These are phyloP conservation scores for Nephila pilipes DNA, from an alignment of 1,140 invertebrate species.

Conservation along the genomic window DNA sequence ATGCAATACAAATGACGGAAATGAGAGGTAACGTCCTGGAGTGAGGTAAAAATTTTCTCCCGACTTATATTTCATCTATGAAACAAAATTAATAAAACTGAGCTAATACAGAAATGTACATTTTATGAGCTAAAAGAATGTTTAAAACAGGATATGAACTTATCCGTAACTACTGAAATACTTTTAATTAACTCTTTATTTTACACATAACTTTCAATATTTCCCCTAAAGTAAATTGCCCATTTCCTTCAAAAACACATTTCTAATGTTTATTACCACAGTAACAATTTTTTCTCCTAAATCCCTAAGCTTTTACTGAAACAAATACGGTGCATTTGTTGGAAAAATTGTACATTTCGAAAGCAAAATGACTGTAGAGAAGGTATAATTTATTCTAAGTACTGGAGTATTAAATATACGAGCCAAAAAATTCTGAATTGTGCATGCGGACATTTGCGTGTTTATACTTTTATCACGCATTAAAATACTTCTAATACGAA, in stretches of 20 bases:
- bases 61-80: too few species aligned
- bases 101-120: too few species aligned
- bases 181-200: neutral
- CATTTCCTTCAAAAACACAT: neutral
- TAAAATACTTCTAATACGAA: neutral
- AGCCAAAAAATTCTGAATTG: neutral
- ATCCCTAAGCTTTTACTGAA: neutral
- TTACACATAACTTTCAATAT: neutral
- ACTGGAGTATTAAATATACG: neutral
- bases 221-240: neutral
- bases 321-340: neutral
- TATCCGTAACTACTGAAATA: too few species aligned
- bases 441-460: neutral
- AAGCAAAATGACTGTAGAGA: neutral
- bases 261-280: constrained; percentile 2
- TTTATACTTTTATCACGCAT: neutral
- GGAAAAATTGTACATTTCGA: neutral
- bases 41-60: too few species aligned
- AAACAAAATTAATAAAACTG: too few species aligned
- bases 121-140: too few species aligned
- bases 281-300: neutral
- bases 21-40: too few species aligned
- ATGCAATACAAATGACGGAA: too few species aligned
- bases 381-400: neutral
- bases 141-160: too few species aligned